These are phyloP conservation scores for Corythaixoides concolor DNA, from an alignment of 2,113 vertebrate genomes.

Conservation along the genomic window DNA sequence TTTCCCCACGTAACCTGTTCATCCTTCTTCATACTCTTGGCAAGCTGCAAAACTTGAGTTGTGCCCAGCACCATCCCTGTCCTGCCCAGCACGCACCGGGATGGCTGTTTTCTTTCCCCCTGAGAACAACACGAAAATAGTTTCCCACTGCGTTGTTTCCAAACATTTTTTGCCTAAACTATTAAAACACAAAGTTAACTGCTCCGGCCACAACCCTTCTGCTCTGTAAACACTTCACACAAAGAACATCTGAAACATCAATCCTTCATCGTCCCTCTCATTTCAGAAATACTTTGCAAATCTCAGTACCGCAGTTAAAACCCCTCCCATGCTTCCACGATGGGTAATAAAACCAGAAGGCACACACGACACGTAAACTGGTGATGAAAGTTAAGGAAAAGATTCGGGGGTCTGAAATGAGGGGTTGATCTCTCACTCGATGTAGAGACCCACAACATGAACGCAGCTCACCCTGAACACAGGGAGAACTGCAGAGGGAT, in stretches of 20 bases:
- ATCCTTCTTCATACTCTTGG: background rate
- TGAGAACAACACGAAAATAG: background rate
- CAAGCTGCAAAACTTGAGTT: background rate
- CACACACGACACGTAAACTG: accelerated
- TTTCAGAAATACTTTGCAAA: background rate
- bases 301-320: background rate
- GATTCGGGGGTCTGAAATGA: background rate
- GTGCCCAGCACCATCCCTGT: background rate
- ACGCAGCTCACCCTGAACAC: background rate
- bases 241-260: background rate
- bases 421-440: background rate
- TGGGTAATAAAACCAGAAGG: background rate
- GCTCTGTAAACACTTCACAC: background rate
- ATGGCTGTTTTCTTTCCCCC: background rate
- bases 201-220: background rate
- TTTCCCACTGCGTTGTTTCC: background rate
- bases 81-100: background rate
- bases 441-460: background rate
- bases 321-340: background rate
- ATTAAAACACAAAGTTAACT: background rate
- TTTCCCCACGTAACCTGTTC: background rate
- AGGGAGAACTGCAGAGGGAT: background rate
- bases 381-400: background rate
- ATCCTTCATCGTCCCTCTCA: background rate
- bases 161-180: background rate